Conservation (phyloP, 2,113 vertebrate species). For the Shinisaurus crocodilurus region DNA sequence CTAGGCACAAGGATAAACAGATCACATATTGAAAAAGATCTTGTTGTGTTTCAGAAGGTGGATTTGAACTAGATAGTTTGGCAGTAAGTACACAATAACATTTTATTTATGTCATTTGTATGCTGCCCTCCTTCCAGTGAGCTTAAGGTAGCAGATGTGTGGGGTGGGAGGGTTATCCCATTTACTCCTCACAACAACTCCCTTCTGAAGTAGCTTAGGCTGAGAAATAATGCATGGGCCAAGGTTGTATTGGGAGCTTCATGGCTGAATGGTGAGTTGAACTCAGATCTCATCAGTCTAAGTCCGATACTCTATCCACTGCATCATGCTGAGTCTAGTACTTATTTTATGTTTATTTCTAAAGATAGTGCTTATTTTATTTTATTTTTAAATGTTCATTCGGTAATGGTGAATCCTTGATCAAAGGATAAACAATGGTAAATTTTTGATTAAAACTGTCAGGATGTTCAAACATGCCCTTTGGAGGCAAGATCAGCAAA, state of each 20-base stretch:
- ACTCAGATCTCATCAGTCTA: not conserved
- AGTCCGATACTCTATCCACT: not conserved
- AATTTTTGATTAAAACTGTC: not conserved
- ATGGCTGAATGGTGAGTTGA: not conserved
- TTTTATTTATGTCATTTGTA: not conserved
- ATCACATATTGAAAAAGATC: constrained; percentile 5
- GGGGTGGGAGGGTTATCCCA: not conserved
- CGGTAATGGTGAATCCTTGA: not conserved
- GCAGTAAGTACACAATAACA: constrained; percentile 1
- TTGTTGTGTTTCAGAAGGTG: constrained; percentile 5
- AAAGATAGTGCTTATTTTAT: not conserved
- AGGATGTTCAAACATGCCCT: not conserved
- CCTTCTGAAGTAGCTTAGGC: not conserved
- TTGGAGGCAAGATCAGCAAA: not conserved
- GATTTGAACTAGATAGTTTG: not conserved
- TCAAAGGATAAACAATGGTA: not conserved
- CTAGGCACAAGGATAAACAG: not conserved
- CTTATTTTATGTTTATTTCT: not conserved
- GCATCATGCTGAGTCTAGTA: not conserved
- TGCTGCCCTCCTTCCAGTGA: not conserved
- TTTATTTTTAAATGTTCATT: not conserved
- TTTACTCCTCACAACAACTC: not conserved
- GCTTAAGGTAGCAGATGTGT: not conserved
- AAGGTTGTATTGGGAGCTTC: not conserved
- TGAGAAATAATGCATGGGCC: not conserved